Evolutionary conservation across 2,113 vertebrate genomes (phyloP), one percentile per base, ranked within the genome.

Genomic region (Bathybates hornii): DNA sequence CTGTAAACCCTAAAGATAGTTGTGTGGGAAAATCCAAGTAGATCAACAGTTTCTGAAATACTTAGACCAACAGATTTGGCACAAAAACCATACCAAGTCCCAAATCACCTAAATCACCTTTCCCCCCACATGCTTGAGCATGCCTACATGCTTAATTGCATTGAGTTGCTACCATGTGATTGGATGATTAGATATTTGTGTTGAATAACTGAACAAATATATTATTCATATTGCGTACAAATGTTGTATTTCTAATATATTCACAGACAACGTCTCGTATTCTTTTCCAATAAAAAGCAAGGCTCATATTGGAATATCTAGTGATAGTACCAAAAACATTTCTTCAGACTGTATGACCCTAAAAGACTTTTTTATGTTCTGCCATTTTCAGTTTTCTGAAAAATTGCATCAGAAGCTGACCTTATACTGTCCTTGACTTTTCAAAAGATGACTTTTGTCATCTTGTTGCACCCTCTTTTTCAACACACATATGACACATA

Each of bases 41-140:
- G 7, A 71, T 41, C 36, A 43, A 24, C n/a, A 71, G 2, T 24
- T 43, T 71, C 0, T 71, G 63, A 41, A 43, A 43, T 71, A 71
- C 63, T 71, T 41, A 41, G n/a, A 41, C 34, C 0, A 41, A 5
- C 0, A 38, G 34, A 41, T 41, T 41, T 71, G 12, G 0, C 0
- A 66, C 34, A 36, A 41, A 68, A 68, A 21, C 63, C 36, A 71
- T 71, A 41, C n/a, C 7, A 43, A 14, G 36, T 71, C n/a, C 63
- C 36, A 71, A 4, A 8, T 71, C 36, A 71, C 7, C 12, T 21
- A 68, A 21, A 68, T 68, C 63, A 68, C 34, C 3, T 21, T 68
- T 2, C 36, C 19, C 19, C 11, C 34, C 11, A 2, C 59, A 12
- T n/a, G 32, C 32, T 63, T 63, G 59, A 63, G 3, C 59, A 36